These are phyloP conservation scores for Alviniconcha strummeri DNA, from an alignment of 2,888 invertebrate species.

Conservation along the genomic window DNA sequence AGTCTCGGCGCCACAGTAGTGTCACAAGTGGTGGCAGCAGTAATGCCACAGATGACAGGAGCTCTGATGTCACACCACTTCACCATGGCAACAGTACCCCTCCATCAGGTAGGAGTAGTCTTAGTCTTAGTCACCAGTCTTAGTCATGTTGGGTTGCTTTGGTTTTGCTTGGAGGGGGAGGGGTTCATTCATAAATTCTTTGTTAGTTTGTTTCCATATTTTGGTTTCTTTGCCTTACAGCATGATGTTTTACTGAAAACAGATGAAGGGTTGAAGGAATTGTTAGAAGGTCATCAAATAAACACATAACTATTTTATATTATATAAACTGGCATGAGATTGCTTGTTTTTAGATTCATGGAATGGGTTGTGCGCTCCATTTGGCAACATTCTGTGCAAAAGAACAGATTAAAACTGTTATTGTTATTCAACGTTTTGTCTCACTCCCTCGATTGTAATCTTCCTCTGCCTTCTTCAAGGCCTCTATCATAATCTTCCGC, in stretches of 20 bases:
- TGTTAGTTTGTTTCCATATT: not conserved
- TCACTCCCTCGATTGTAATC: too few species aligned
- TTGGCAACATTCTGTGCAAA: too few species aligned
- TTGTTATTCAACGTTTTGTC: too few species aligned
- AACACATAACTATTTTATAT: not conserved
- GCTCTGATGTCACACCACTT: not conserved
- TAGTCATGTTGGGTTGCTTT: not conserved
- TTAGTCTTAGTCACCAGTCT: too few species aligned
- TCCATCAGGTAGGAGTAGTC: not conserved
- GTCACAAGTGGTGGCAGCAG: slow-evolving; percentile 22
- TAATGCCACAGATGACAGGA: slow-evolving; percentile 5
- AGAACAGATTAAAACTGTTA: too few species aligned
- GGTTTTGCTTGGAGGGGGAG: not conserved
- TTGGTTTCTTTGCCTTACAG: not conserved
- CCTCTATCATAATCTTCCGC: too few species aligned
- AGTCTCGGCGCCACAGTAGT: slow-evolving; percentile 20
- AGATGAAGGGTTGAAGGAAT: not conserved
- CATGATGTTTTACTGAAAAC: not conserved
- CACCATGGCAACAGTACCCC: not conserved
- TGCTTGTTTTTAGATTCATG: not conserved
- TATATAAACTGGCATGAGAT: not conserved
- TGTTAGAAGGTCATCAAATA: not conserved
- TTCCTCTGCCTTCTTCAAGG: too few species aligned
- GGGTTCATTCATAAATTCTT: not conserved
- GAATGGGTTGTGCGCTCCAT: too few species aligned